These are phyloP conservation scores for Porites divaricata DNA, from an alignment of 92 coral and sea anemone species.

Conservation along the genomic window DNA sequence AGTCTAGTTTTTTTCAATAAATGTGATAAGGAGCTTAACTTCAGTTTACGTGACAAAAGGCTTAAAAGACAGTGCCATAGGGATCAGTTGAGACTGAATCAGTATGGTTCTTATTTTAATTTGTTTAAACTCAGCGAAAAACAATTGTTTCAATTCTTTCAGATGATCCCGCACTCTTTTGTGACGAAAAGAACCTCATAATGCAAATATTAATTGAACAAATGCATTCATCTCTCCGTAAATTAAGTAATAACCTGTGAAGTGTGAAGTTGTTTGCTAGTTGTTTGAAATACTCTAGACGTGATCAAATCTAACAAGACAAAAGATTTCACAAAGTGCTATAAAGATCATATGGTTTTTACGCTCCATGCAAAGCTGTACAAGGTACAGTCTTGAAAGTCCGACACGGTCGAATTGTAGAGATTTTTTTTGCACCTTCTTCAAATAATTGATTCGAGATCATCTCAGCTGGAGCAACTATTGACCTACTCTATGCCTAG, in stretches of 20 bases:
- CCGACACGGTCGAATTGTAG: constrained; percentile 1
- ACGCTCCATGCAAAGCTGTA: not conserved
- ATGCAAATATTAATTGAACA: constrained; percentile 25
- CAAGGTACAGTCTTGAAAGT: not conserved
- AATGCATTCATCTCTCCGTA: constrained; percentile 5
- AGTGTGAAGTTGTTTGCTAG: constrained; percentile 30
- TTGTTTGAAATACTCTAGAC: not conserved
- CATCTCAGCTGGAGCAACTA: not conserved
- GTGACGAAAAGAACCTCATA: not conserved
- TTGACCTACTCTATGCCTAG: too few species aligned
- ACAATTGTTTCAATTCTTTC: not conserved
- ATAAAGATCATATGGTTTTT: not conserved
- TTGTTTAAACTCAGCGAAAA: not conserved
- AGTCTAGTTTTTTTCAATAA: too few species aligned
- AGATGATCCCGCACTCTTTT: not conserved
- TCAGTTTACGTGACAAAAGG: too few species aligned
- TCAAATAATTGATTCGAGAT: not conserved
- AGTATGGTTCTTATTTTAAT: not conserved
- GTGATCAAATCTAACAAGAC: not conserved
- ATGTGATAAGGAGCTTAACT: not conserved
- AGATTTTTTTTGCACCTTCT: not conserved
- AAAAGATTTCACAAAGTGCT: not conserved
- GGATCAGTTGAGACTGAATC: not conserved
- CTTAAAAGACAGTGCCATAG: not conserved
- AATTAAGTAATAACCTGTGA: constrained; percentile 13